Base-by-base conservation (phyloP, 2,797 vertebrate species). In the Aldrovandia affinis region DNA sequence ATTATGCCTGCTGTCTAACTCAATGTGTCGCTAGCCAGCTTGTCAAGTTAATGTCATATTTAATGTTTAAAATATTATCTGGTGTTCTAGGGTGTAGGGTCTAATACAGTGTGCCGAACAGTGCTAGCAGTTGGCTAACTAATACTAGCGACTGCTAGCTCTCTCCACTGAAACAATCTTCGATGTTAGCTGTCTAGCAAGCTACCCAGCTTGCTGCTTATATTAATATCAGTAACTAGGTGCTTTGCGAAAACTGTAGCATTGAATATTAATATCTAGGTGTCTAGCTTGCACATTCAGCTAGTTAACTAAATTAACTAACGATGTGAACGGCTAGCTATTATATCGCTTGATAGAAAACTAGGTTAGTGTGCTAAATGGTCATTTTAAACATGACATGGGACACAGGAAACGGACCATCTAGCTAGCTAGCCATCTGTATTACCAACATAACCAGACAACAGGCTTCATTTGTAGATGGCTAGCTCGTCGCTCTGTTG, bases 1-100 rank as follows among this genome's bases (percentile, higher is more conserved):
- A 15, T n/a, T 61, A 65, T 65, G 28, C 18, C 36, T 15, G 28
- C 68, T 7, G 36, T 39, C 33, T 73, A 42, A 42, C 15, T 20
- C 68, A 18, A 33, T 22, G 15, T 18, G 36, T 73, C 33, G 36
- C 36, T 5, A 7, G 22, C 10, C 57, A 80, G 75, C 73, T 44
- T 1, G 12, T 0, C 33, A 50, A 78, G 75, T 83, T 22, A n/a
- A 30, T 75, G 52, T 77, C 47, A 30, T 33, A 42, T 18, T 30
- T 84, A 52, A 36, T 15, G 44, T 80, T 59, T 78, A 70, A 22
- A 77, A 33, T 80, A 39, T n/a, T 61, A 81, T 73, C 86, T 73
- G 36, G 70, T 80, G 52, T 85, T 47, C 2, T 91, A 86, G 88
- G 85, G 86, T 90, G 6, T 22, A 57, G 50, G 14, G 55, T 15